Evolutionary conservation across 2,888 invertebrate species (phyloP), one percentile per base, ranked within the genome.

Genomic region (Homarus gammarus): DNA sequence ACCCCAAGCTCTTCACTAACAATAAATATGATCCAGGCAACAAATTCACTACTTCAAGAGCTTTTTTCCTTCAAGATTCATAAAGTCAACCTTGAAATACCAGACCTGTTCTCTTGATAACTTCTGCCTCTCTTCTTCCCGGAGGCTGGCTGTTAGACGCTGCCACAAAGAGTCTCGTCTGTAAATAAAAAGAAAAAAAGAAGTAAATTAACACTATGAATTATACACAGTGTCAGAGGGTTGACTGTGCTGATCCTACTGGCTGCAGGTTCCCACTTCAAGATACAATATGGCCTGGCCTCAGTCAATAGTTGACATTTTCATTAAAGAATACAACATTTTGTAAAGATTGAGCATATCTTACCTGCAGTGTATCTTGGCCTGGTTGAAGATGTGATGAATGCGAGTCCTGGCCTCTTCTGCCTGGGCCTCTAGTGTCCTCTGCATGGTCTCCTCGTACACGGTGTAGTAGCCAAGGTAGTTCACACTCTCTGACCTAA

Each of bases 111-210:
- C 75, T 93, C 93, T 88, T 93, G 94, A 92, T 10, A 91, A 51
- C 68, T 84, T 89, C 44, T 90, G 90, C 27, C 92, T 84, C 18
- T 92, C 92, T 5, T 92, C 83, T n/a, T 92, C 92, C 10, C 88
- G 77, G 22, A 73, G 64, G 31, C 83, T 72, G 72, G 84, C 93
- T n/a, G 96, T 93, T 85, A 96, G 94, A 93, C 96, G 95, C 92
- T 96, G 95, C 96, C 96, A 96, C 5, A 96, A 94, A n/a, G 95
- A 94, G 93, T 96, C 96, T 61, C 96, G 95, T 79, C 96, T 90
- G 77, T 1, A 70, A 51, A 44, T n/a, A n/a, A n/a, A 56, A 2
- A 56, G 18, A 18, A 49, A 12, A 56, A 56, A 1, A 56, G 22
- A 49, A 49, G 49, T 12, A 12, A 49, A 49, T 49, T 49, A 12